A percentile compares a stretch with the other conserved stretches of the same genome.
Evolutionary conservation across 1,140 invertebrate genomes (phyloP).

Genomic region (Lepeophtheirus salmonis): DNA sequence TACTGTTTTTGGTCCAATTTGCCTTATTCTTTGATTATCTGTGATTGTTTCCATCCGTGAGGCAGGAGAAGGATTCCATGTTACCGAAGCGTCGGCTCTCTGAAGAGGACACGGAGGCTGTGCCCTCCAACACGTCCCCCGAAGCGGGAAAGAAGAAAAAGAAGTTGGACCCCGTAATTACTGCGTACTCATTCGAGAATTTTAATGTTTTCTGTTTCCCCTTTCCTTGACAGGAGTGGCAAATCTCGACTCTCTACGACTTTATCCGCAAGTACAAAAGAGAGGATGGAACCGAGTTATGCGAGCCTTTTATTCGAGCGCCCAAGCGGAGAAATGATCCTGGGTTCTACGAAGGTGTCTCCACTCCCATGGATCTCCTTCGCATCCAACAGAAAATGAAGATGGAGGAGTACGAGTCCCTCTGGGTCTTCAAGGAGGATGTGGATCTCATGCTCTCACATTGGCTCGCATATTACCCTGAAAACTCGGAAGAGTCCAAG

Average conservation of each 20-base stretch:
- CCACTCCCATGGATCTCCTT: conserved; percentile 76
- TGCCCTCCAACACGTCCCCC: background rate
- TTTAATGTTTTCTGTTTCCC: background rate
- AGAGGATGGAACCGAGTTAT: conserved; percentile 68
- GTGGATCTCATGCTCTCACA: conserved; percentile 72
- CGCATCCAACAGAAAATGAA: conserved; percentile 89
- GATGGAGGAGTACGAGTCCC: conserved; percentile 76
- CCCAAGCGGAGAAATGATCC: conserved; percentile 77
- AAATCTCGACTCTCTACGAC: conserved; percentile 66
- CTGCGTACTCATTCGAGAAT: no score
- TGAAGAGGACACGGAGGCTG: background rate
- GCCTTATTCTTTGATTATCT: no score
- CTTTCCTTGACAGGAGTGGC: background rate
- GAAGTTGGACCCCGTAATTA: background rate
- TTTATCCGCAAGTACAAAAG: conserved; percentile 72
- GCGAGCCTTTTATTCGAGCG: conserved; percentile 81
- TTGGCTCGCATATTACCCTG: conserved; percentile 73
- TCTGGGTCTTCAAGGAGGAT: conserved; percentile 66
- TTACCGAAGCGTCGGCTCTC: background rate
- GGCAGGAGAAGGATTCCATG: no score
- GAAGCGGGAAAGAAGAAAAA: background rate
- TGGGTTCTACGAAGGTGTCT: conserved; percentile 71
- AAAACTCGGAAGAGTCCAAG: conserved; percentile 63
- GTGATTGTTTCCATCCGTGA: no score
- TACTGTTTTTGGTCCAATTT: no score